A percentile compares a stretch with the other conserved stretches of the same genome.
Evolutionary conservation across 2,113 vertebrate species (phyloP).

Genomic region (Illadopsis cleaveri): DNA sequence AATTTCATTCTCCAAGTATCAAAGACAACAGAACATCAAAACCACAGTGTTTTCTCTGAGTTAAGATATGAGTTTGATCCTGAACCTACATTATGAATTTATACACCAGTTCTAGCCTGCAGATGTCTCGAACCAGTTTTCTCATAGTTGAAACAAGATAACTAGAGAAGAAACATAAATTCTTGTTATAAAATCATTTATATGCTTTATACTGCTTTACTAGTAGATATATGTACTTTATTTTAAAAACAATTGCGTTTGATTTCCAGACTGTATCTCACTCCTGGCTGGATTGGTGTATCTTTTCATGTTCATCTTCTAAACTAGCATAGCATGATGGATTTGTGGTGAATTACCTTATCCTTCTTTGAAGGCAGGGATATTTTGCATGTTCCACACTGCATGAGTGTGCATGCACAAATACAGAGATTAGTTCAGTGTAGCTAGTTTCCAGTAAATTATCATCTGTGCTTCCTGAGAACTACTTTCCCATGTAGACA

Average conservation of each 20-base stretch:
- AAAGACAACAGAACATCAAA: background rate
- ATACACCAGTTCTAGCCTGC: background rate
- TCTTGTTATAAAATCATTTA: background rate
- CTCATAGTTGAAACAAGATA: background rate
- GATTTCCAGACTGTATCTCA: background rate
- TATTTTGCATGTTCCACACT: background rate
- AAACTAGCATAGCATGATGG: background rate
- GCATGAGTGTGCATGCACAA: background rate
- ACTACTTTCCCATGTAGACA: background rate
- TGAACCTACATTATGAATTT: background rate
- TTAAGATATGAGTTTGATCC: background rate
- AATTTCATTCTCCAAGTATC: background rate
- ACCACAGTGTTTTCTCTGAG: background rate
- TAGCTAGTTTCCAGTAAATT: background rate
- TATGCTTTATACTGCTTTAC: background rate
- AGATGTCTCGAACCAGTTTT: background rate
- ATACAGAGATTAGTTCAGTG: background rate
- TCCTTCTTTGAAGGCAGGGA: background rate
- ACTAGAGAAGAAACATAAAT: background rate
- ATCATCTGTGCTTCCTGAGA: background rate
- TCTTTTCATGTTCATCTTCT: background rate
- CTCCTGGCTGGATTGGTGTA: background rate
- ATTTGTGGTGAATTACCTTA: background rate
- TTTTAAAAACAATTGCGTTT: background rate
- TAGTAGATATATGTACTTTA: background rate